Evolutionary conservation across 2,888 invertebrate genomes (phyloP).

Genomic region (Oconnorella tubifera): DNA sequence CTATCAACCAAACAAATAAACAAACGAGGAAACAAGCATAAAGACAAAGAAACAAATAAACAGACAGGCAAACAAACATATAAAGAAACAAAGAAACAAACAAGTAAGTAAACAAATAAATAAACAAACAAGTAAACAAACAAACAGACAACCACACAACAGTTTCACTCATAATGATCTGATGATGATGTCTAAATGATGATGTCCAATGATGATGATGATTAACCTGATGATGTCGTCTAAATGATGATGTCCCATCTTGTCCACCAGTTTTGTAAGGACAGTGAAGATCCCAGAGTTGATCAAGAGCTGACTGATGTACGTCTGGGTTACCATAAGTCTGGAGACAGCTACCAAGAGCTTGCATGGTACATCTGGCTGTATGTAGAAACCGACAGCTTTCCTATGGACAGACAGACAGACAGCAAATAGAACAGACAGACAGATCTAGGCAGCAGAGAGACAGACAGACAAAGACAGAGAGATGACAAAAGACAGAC

Average conservation of each 20-base stretch:
- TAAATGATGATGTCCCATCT: no score
- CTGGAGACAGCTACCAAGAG: conserved; percentile 49
- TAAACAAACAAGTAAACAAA: no score
- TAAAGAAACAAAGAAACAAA: no score
- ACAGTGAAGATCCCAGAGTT: conserved; percentile 1
- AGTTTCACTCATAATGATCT: no score
- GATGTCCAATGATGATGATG: no score
- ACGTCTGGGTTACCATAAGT: conserved; percentile 43
- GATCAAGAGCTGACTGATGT: conserved; percentile 16
- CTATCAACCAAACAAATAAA: background rate
- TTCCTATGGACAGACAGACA: conserved; percentile 41
- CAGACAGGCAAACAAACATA: background rate
- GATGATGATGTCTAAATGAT: no score
- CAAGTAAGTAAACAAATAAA: no score
- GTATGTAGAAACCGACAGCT: conserved; percentile 54
- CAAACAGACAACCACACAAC: no score
- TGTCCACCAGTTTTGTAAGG: no score
- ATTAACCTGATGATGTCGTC: no score
- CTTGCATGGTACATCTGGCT: conserved; percentile 48
- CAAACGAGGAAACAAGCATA: background rate
- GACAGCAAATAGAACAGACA: background rate
- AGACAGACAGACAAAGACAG: background rate
- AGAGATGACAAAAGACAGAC: background rate
- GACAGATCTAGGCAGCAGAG: background rate
- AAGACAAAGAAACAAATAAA: background rate